These are phyloP conservation scores for Sinosuthora webbiana DNA, from an alignment of 2,113 vertebrate species.

Conservation along the genomic window DNA sequence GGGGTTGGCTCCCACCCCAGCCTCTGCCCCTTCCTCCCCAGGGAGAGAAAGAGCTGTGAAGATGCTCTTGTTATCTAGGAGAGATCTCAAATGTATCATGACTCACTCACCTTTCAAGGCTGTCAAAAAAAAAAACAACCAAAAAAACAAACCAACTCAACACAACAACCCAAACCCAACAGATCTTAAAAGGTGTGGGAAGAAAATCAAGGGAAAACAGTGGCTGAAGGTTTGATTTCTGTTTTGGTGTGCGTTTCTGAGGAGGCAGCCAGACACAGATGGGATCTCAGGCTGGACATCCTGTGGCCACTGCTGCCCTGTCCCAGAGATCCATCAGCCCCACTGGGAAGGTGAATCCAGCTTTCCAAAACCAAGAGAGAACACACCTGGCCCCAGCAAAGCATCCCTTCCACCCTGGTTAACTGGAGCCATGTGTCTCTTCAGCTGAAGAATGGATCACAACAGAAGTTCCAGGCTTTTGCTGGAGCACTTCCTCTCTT, in stretches of 20 bases:
- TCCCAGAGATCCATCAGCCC: not conserved
- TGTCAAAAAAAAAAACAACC: not conserved
- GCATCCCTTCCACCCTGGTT: not conserved
- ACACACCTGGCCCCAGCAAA: not conserved
- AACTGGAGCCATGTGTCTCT: rapidly evolving
- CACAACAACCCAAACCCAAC: not conserved
- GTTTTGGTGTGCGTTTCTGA: not conserved
- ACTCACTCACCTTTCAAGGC: conserved; percentile 24
- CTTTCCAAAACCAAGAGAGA: not conserved
- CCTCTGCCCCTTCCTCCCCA: not conserved
- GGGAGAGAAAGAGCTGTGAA: not conserved
- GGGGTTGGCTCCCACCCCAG: not conserved
- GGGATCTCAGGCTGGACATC: not conserved
- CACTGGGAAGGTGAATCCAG: not conserved
- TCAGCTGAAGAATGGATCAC: rapidly evolving
- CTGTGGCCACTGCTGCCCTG: not conserved
- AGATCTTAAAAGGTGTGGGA: not conserved
- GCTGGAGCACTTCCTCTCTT: not conserved
- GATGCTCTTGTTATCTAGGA: not conserved
- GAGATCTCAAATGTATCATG: not conserved
- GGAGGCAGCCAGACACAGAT: not conserved
- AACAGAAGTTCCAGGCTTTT: not conserved
- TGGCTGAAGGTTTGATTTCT: not conserved
- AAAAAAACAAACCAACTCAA: not conserved
- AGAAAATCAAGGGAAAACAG: not conserved